phyloP scores from a whole-genome alignment of 1,140 invertebrate species.

The Phymastichus coffea region DNA sequence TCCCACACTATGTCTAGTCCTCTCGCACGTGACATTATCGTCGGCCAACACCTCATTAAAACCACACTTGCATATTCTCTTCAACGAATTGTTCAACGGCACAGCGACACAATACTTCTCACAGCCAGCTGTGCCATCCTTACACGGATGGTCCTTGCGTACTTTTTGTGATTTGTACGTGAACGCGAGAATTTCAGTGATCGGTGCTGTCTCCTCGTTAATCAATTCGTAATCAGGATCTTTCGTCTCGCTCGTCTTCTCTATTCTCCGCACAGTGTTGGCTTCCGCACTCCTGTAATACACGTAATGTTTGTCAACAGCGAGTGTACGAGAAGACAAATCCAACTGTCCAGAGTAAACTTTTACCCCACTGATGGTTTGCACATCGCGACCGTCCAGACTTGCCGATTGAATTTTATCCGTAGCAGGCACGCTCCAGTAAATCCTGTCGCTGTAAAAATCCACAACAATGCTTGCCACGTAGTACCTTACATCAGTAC shows the following conservation, averaged over 20 bases:
- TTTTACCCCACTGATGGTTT: neutral
- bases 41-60: constrained; percentile 7
- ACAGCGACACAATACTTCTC: constrained; percentile 23
- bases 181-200: constrained; percentile 15
- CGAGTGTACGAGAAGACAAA: neutral
- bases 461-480: constrained; percentile 16
- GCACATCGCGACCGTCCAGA: constrained; percentile 12
- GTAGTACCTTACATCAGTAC: constrained; percentile 3
- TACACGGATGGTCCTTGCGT: constrained; percentile 27
- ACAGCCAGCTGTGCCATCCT: constrained; percentile 9
- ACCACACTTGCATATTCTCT: constrained; percentile 22
- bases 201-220: constrained; percentile 6
- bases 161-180: constrained; percentile 15
- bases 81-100: neutral
- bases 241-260: constrained; percentile 5
- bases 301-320: constrained; percentile 14
- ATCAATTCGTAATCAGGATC: constrained; percentile 13
- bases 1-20: neutral
- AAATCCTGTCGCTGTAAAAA: constrained; percentile 6
- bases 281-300: constrained; percentile 6
- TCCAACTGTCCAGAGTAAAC: constrained; percentile 23
- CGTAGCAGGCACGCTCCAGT: constrained; percentile 19
- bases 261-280: constrained; percentile 1
- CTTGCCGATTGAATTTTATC: constrained; percentile 14
- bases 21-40: constrained; percentile 18